Conservation (phyloP, 2,797 vertebrate genomes). For the Aldrovandia affinis region DNA sequence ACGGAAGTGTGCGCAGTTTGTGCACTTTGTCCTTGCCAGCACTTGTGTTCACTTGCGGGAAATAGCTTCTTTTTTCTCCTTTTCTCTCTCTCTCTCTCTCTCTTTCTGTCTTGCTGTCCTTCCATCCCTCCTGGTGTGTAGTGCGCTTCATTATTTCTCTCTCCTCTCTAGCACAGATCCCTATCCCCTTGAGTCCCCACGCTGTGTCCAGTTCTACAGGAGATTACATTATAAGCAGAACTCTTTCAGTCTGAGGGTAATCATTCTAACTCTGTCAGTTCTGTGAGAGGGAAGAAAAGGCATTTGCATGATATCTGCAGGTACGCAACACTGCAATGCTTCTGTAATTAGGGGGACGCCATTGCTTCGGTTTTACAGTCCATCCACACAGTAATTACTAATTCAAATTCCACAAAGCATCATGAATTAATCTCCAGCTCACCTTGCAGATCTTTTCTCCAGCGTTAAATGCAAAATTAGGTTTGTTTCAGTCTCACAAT, state of each 20-base stretch:
- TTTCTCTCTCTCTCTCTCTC: background rate
- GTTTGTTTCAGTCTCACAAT: background rate
- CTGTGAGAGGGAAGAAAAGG: background rate
- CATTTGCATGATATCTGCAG: background rate
- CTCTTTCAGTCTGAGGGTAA: background rate
- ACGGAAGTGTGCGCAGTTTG: background rate
- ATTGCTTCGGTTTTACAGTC: background rate
- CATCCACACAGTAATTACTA: constrained; percentile 21
- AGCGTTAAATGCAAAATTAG: background rate
- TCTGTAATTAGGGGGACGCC: background rate
- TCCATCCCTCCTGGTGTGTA: background rate
- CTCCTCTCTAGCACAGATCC: constrained; percentile 4
- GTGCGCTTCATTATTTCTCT: constrained; percentile 14
- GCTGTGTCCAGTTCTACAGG: constrained; percentile 19
- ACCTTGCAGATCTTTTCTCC: background rate
- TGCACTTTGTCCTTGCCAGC: background rate
- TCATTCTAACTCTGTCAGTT: background rate
- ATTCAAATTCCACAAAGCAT: background rate
- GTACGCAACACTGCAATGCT: background rate
- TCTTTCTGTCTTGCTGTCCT: background rate
- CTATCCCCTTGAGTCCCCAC: background rate
- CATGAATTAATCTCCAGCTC: background rate
- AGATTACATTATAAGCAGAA: constrained; percentile 24
- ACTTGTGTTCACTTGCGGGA: constrained; percentile 15
- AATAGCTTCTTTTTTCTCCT: constrained; percentile 31